phyloP scores from a whole-genome alignment of 2,113 vertebrate genomes.

The Nansenia antarctica region DNA sequence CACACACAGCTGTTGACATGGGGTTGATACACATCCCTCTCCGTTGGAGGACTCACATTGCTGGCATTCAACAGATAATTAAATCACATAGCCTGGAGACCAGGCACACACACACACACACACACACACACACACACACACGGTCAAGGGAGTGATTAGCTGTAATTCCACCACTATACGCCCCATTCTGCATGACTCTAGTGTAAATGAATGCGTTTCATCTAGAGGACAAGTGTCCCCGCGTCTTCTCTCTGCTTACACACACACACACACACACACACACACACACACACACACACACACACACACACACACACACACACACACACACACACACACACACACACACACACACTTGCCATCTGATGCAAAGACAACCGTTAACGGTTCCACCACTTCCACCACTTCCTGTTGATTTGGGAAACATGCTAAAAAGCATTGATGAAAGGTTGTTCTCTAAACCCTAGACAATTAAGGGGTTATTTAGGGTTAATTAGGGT shows the following conservation, averaged over 20 bases:
- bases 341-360: neutral
- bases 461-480: too few relatives aligned
- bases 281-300: neutral
- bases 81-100: constrained; percentile 7
- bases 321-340: neutral
- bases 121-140: neutral
- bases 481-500: too few relatives aligned
- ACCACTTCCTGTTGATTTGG: constrained; percentile 1
- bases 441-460: neutral
- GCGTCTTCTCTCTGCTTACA: too few relatives aligned
- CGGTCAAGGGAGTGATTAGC: neutral
- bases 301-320: too few relatives aligned
- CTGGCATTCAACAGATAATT: constrained; percentile 5
- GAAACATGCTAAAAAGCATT: neutral
- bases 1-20: constrained; percentile 4
- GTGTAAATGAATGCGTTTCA: neutral
- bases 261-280: neutral
- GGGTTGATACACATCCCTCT: neutral
- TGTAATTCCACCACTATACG: neutral
- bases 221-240: too few relatives aligned
- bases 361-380: neutral
- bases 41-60: neutral
- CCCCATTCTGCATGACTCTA: neutral
- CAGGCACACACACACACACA: neutral
- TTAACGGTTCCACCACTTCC: constrained; percentile 10